Base-by-base conservation (phyloP, 2,113 vertebrate genomes). In the Dendropsophus ebraccatus region DNA sequence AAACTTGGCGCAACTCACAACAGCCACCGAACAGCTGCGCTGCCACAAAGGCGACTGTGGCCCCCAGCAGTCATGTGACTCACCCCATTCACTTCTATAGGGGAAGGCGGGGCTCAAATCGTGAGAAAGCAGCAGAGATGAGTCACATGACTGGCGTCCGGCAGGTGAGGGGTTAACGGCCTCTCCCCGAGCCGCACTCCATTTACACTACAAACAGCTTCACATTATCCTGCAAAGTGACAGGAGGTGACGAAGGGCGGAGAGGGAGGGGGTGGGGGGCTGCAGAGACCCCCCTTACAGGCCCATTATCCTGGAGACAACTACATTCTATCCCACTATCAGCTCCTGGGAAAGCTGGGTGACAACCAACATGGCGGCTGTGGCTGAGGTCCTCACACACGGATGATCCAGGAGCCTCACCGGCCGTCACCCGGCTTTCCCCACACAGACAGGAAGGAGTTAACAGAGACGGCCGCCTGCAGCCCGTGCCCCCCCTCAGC, bases 181-280 rank as follows among this genome's bases (percentile, higher is more conserved):
- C 30, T 14, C 25, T 35, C 70, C 14, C 54, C 52, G 83, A 50
- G 7, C 83, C 73, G n/a, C 32, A 76, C 41, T 30, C 32, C 23
- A 78, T 70, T 78, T 67, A 79, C 74, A 79, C 74, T 79, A 69
- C 74, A 77, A 77, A 85, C 37, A 56, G 74, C 47, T 19, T 45
- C 56, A 32, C 56, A 84, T 84, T 76, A 58, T 65, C 72, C 83
- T 65, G 83, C 35, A 28, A 84, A 84, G 30, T 83, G 81, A 72
- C 54, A 76, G 74, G 72, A 54, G 35, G 82, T 30, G 45, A 45
- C 14, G 28, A 84, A 76, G 30, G 74, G 32, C 72, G 0, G 17
- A 69, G 28, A 28, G 13, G 21, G 54, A 62, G 58, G 23, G 21
- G 65, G 65, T n/a, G 13, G 65, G 25, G 19, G 65, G 65, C 17